A percentile compares a stretch with the other conserved stretches of the same genome.
Evolutionary conservation across 2,113 vertebrate species (phyloP).

Genomic region (Paraplagusia blochii): DNA sequence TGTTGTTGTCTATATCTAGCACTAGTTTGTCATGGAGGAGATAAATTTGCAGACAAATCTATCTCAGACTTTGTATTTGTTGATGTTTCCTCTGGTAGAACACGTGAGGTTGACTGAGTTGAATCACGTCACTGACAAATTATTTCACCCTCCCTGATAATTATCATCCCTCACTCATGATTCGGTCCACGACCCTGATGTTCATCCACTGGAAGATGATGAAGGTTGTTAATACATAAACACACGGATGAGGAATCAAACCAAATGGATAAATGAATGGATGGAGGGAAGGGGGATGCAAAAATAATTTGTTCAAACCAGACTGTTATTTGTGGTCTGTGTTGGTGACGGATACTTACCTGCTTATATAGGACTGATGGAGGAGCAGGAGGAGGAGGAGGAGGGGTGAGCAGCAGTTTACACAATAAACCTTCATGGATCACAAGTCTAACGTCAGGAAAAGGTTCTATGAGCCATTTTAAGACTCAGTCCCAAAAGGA

Average conservation of each 20-base stretch:
- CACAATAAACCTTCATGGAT: constrained; percentile 1
- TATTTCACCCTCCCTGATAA: too few species aligned
- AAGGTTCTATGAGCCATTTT: not conserved
- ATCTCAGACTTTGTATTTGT: too few species aligned
- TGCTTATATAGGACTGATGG: constrained; percentile 8
- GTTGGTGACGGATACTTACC: constrained; percentile 31
- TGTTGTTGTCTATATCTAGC: too few species aligned
- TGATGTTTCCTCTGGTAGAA: too few species aligned
- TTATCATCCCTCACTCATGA: too few species aligned
- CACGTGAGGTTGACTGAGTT: too few species aligned
- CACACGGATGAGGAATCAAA: constrained; percentile 52
- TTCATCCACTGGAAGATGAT: too few species aligned
- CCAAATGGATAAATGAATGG: constrained; percentile 39
- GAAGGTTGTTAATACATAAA: constrained; percentile 9
- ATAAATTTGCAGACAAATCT: too few species aligned
- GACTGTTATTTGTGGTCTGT: constrained; percentile 31
- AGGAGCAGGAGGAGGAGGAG: not conserved
- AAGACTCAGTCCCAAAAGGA: not conserved
- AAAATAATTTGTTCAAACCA: constrained; percentile 56
- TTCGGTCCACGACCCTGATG: too few species aligned
- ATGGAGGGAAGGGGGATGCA: constrained; percentile 40
- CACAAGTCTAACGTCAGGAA: not conserved
- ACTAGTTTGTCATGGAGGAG: too few species aligned
- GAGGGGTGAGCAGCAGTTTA: not conserved
- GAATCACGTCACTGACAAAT: too few species aligned